A percentile compares a stretch with the other conserved stretches of the same genome.
Conservation (phyloP, 2,797 vertebrate genomes). For the Semaprochilodus insignis region DNA sequence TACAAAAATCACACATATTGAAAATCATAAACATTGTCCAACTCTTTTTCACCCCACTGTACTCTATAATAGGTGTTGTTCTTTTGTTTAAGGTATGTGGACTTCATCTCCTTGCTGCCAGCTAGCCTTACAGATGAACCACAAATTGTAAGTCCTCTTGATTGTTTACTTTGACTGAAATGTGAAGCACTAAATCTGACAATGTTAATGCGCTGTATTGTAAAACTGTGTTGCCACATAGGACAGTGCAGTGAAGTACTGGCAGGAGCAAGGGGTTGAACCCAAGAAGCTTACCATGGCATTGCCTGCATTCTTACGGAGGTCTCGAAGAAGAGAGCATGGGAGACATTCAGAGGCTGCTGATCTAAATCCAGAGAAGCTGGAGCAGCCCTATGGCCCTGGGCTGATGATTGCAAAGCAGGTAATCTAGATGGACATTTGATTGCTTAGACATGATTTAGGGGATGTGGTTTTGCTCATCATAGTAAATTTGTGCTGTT, state of each 20-base stretch:
- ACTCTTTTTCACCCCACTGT: background rate
- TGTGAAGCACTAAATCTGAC: background rate
- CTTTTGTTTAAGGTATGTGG: slow-evolving; percentile 41
- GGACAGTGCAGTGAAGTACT: slow-evolving; percentile 35
- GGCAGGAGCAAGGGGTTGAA: slow-evolving; percentile 32
- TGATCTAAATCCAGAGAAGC: slow-evolving; percentile 4
- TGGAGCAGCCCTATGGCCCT: slow-evolving; percentile 19
- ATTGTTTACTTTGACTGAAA: background rate
- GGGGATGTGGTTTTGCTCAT: background rate
- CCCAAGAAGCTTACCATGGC: slow-evolving; percentile 38
- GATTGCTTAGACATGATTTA: background rate
- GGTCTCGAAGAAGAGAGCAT: background rate
- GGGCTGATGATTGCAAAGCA: slow-evolving; percentile 32
- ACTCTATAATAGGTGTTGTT: background rate
- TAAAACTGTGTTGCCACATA: slow-evolving; percentile 7
- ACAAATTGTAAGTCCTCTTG: slow-evolving; percentile 35
- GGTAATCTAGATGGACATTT: slow-evolving; percentile 26
- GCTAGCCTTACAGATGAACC: background rate
- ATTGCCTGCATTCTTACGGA: slow-evolving; percentile 32
- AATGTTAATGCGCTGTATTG: background rate
- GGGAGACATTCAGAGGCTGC: background rate
- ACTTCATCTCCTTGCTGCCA: slow-evolving; percentile 48
- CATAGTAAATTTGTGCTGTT: slow-evolving; percentile 6
- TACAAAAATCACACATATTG: too few relatives aligned
- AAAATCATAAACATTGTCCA: too few relatives aligned